These are phyloP conservation scores for Coreoperca whiteheadi DNA, from an alignment of 2,113 vertebrate genomes.

Conservation along the genomic window DNA sequence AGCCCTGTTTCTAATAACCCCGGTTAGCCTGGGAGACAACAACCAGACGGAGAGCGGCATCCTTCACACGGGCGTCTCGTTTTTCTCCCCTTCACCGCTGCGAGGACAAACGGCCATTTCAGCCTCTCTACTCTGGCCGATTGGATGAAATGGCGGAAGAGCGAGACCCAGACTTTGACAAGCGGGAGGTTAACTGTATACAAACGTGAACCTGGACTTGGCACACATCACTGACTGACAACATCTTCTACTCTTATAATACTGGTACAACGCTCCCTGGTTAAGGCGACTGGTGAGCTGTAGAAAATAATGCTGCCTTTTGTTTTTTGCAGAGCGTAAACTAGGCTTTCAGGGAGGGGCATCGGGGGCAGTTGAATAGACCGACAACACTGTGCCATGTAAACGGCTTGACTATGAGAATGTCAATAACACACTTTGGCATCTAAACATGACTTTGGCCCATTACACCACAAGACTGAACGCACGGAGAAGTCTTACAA, in stretches of 20 bases:
- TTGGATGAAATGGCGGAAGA: slow-evolving; percentile 55
- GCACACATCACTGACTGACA: slow-evolving; percentile 70
- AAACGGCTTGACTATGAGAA: slow-evolving; percentile 77
- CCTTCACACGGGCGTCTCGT: slow-evolving; percentile 19
- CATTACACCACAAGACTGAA: slow-evolving; percentile 60
- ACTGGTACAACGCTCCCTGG: slow-evolving; percentile 77
- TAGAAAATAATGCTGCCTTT: slow-evolving; percentile 82
- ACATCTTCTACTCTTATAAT: slow-evolving; percentile 66
- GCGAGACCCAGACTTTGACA: slow-evolving; percentile 33
- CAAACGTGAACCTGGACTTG: slow-evolving; percentile 59
- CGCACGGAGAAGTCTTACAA: slow-evolving; percentile 52
- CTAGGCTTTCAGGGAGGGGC: slow-evolving; percentile 76
- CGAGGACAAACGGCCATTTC: slow-evolving; percentile 25
- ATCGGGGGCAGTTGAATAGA: slow-evolving; percentile 71
- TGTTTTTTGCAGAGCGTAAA: slow-evolving; percentile 79
- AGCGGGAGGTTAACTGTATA: slow-evolving; percentile 61
- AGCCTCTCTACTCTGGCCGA: slow-evolving; percentile 23
- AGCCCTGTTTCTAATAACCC: slow-evolving; percentile 70
- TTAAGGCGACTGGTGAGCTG: slow-evolving; percentile 85
- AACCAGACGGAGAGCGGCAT: slow-evolving; percentile 39
- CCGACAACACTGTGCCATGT: slow-evolving; percentile 79
- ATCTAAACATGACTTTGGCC: slow-evolving; percentile 78
- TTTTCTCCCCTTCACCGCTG: not conserved
- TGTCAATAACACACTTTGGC: slow-evolving; percentile 78
- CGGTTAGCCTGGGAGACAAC: slow-evolving; percentile 69